Evolutionary conservation across 2,113 vertebrate species (phyloP), one percentile per base, ranked within the genome.

Genomic region (Sylvilagus bachmani): DNA sequence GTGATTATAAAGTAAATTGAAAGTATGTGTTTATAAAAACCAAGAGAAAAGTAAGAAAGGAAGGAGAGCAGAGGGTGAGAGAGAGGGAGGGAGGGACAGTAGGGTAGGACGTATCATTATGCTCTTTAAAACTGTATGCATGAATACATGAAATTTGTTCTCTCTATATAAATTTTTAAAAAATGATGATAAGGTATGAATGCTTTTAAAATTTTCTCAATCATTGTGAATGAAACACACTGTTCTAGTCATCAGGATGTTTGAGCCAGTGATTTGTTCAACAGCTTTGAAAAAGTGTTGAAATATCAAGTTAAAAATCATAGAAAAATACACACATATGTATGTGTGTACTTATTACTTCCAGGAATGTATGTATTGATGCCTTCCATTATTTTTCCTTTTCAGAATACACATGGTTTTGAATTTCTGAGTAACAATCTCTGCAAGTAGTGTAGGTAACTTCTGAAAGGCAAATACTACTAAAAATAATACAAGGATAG

Each of bases 401-500:
- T 74, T 90, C 14, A 87, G 49, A 83, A 55, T 36, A 49, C 4
- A 49, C 3, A 27, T 36, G n/a, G 61, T 62, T 92, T 77, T 79
- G 33, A 86, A 70, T 73, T 80, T 83, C 82, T 90, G 25, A 89
- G 44, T 78, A 58, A 66, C 3, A 64, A 13, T 73, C 24, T 83
- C 61, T 89, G 31, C 87, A 53, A 83, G 33, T 38, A 90, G 74
- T 75, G 21, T 70, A 44, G 86, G 44, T 70, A 29, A 51, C 69
- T 84, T 83, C 38, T 84, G 66, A 95, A 90, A 81, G 55, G 19
- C 36, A 86, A 93, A 78, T 66, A 78, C 22, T 66, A 93, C 70
- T 85, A 36, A 2, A 77, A 77, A 25, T 24, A 87, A 90, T 79
- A 5, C 6, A 90, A 89, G 19, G 19, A n/a, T 6, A 90, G 14